phyloP scores from a whole-genome alignment of 1,140 invertebrate genomes.

The Helicoverpa zea region DNA sequence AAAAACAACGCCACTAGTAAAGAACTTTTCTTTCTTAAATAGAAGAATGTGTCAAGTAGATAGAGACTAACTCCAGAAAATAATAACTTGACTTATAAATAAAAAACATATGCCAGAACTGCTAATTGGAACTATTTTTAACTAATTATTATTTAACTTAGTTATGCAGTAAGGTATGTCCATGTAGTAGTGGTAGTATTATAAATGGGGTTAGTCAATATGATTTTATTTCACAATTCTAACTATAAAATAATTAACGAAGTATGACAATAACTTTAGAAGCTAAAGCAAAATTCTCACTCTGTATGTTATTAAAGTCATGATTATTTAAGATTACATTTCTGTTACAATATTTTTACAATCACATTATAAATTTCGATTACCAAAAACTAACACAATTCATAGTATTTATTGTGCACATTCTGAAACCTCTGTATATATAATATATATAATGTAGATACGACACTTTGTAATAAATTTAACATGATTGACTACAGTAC shows the following conservation, averaged over 20 bases:
- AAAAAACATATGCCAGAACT: too few relatives aligned
- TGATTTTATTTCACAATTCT: constrained; percentile 15
- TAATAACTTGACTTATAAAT: too few relatives aligned
- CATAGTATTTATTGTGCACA: constrained; percentile 74
- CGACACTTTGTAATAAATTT: constrained; percentile 74
- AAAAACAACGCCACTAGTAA: too few relatives aligned
- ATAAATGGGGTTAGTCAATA: neutral
- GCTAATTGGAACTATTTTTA: neutral
- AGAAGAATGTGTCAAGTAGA: too few relatives aligned
- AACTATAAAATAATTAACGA: neutral
- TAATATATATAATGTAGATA: constrained; percentile 67
- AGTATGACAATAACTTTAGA: constrained; percentile 38
- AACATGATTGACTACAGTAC: constrained; percentile 83
- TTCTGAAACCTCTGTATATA: constrained; percentile 77
- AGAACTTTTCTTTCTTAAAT: too few relatives aligned
- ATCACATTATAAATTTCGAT: constrained; percentile 67
- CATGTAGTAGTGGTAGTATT: constrained; percentile 5
- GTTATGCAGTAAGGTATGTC: neutral
- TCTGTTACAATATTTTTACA: constrained; percentile 52
- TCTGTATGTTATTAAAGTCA: constrained; percentile 48
- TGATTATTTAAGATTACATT: constrained; percentile 54
- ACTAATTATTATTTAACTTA: neutral
- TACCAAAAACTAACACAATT: constrained; percentile 63
- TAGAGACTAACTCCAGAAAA: too few relatives aligned
- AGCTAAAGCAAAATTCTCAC: constrained; percentile 45